phyloP scores from a whole-genome alignment of 2,113 vertebrate species.

The Petromus typicus region DNA sequence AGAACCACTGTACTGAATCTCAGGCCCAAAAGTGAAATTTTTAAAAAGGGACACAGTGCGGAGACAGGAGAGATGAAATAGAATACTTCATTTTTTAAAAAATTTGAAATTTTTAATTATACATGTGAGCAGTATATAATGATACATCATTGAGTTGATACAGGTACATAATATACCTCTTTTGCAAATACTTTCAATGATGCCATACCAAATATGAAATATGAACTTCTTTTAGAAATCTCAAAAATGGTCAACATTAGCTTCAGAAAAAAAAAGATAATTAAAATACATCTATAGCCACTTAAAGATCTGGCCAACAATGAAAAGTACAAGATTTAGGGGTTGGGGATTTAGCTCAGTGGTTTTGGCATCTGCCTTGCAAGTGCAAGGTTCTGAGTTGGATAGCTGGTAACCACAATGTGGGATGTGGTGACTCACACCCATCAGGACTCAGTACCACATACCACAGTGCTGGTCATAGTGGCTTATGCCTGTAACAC shows the following conservation, averaged over 20 bases:
- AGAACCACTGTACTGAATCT: no score
- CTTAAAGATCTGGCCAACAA: neutral
- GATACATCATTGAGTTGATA: neutral
- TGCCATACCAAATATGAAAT: neutral
- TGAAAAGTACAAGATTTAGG: constrained; percentile 22
- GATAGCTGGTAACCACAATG: no score
- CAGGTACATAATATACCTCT: neutral
- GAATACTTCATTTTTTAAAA: neutral
- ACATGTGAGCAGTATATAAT: neutral
- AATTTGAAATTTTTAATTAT: neutral
- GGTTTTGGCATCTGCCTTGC: no score
- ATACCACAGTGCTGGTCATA: no score
- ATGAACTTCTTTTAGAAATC: neutral
- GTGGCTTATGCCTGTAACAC: no score
- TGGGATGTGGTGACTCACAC: no score
- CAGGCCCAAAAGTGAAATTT: neutral
- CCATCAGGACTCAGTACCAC: no score
- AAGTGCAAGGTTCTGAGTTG: no score
- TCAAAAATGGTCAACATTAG: neutral
- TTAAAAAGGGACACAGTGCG: neutral
- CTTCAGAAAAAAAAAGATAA: constrained; percentile 25
- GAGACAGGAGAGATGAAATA: neutral
- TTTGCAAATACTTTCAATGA: neutral
- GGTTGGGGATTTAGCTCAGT: no score
- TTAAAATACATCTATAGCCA: neutral